phyloP scores from a whole-genome alignment of 2,797 vertebrate genomes.

The Enteromius mattozi region DNA sequence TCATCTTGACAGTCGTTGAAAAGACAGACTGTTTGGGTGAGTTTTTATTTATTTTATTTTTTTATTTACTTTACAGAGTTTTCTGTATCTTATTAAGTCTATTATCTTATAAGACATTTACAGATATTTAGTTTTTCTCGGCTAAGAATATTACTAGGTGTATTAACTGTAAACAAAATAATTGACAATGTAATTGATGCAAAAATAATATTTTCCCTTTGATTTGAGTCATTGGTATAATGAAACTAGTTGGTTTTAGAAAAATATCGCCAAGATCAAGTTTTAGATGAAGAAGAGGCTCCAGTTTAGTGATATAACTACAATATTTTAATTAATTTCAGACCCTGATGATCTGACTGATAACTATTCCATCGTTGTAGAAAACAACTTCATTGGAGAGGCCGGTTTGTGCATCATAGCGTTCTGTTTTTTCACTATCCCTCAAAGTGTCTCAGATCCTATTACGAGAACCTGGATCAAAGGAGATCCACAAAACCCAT shows the following conservation, averaged over 20 bases:
- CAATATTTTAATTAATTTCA: neutral
- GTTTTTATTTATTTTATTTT: neutral
- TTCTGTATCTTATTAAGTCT: neutral
- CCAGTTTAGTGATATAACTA: neutral
- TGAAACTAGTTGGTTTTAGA: neutral
- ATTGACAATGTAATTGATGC: neutral
- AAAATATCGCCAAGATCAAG: neutral
- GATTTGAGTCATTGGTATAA: neutral
- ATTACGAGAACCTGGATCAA: neutral
- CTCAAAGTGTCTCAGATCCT: neutral
- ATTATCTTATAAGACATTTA: neutral
- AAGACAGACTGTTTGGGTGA: neutral
- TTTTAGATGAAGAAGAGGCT: neutral
- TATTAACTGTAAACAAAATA: neutral
- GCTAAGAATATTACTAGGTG: neutral
- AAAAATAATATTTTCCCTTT: neutral
- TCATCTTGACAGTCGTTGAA: neutral
- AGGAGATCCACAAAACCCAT: conserved; percentile 16
- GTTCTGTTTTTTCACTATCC: neutral
- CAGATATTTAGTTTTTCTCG: neutral
- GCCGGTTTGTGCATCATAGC: neutral
- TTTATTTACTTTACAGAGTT: neutral
- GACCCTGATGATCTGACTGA: neutral
- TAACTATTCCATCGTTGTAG: neutral
- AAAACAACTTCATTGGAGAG: neutral